Evolutionary conservation across 92 coral and sea anemone genomes (phyloP), one percentile per base, ranked within the genome.

Genomic region (Phenganax marumi): DNA sequence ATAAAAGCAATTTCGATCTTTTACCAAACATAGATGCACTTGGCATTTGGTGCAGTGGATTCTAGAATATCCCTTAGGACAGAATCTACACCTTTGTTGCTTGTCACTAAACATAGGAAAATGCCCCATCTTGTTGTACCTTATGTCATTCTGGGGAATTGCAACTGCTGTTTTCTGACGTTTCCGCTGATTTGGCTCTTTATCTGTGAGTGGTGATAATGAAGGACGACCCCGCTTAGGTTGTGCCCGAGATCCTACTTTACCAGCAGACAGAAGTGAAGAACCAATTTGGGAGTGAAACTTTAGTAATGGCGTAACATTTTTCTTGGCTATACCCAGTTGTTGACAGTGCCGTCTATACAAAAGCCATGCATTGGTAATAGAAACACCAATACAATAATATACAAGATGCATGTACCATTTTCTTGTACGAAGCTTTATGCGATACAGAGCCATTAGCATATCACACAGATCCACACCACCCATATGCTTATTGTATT

Each of bases 401-500:
- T 56, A 56, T 4, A 56, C 63, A 56, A 56, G 12, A 56, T 56
- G 63, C 63, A 56, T 56, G 18, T 56, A 56, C 63, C 63, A 56
- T 56, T 56, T 56, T 10, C 63, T 8, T 8, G 63, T 56, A 56
- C 63, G 9, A 7, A 56, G 63, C 12, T 56, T 56, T 3, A 56
- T 56, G 18, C 63, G 12, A 21, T 56, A 56, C 18, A 56, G 18
- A 56, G 63, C 73, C 46, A 23, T 10, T 23, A 66, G 47, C 50
- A 66, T 66, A 23, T 82, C 79, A 22, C 46, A 26, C 23, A 12
- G 71, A 71, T 82, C 85, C 0, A 82, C 85, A 0, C 79, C 85
- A 33, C 84, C 87, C 84, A 68, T 85, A 12, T 68, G 56, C 70
- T 85, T 85, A 50, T 85, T 84, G 83, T 84, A 84, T 50, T 56